phyloP scores from a whole-genome alignment of 1,140 invertebrate genomes.

The Hycleus phaleratus region DNA sequence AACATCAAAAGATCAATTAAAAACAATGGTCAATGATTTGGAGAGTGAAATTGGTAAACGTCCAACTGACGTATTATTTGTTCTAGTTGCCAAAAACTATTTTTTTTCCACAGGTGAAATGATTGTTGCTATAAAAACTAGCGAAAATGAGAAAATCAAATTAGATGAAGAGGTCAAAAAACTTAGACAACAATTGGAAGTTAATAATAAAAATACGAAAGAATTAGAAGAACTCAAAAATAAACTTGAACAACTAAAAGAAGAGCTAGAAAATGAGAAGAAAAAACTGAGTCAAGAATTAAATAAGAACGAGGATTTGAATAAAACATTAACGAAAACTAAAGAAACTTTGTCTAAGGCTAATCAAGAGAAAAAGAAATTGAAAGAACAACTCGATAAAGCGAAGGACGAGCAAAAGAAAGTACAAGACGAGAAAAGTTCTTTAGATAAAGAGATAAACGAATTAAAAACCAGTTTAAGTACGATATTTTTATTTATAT shows the following conservation, averaged over 20 bases:
- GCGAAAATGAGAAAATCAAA: slow-evolving; percentile 48
- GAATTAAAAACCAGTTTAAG: slow-evolving; percentile 47
- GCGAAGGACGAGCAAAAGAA: slow-evolving; percentile 44
- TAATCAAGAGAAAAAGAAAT: slow-evolving; percentile 42
- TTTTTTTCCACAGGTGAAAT: slow-evolving; percentile 51
- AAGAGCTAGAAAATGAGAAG: slow-evolving; percentile 44
- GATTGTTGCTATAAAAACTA: slow-evolving; percentile 52
- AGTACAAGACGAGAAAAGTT: slow-evolving; percentile 48
- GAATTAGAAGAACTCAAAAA: slow-evolving; percentile 28
- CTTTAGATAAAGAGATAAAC: slow-evolving; percentile 48
- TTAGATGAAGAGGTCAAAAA: slow-evolving; percentile 42
- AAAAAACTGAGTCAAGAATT: slow-evolving; percentile 47
- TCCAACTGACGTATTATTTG: background rate
- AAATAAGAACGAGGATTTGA: slow-evolving; percentile 44
- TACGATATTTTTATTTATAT: slow-evolving; percentile 18
- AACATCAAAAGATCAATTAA: slow-evolving; percentile 62
- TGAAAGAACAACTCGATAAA: slow-evolving; percentile 46
- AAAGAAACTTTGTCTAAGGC: slow-evolving; percentile 43
- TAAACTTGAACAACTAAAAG: slow-evolving; percentile 27
- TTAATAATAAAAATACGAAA: slow-evolving; percentile 25
- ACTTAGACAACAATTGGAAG: slow-evolving; percentile 40
- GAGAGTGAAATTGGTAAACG: slow-evolving; percentile 66
- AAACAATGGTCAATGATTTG: slow-evolving; percentile 69
- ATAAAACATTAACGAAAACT: slow-evolving; percentile 41
- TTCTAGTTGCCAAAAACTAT: background rate